Percentiles rank a stretch among this genome's conserved stretches.
Conservation (phyloP, 2,888 invertebrate species). For the Monopis laevigella region DNA sequence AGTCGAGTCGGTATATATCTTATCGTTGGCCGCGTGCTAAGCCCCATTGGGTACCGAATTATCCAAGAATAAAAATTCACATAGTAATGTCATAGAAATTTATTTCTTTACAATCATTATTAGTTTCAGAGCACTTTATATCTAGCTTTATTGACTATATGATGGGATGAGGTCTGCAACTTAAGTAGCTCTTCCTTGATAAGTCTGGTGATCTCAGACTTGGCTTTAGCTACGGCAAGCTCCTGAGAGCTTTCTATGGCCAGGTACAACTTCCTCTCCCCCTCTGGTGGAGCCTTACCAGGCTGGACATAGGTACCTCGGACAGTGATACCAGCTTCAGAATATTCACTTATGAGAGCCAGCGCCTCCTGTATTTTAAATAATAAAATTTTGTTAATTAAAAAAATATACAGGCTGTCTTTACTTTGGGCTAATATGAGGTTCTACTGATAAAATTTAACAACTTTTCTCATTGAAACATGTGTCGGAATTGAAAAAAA, state of each 20-base stretch:
- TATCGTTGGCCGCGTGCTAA: no score
- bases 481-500: no score
- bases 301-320: constrained; percentile 95
- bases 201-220: constrained; percentile 95
- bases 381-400: no score
- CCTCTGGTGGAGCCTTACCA: constrained; percentile 90
- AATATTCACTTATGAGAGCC: constrained; percentile 98
- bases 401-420: no score
- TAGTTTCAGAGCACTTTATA: constrained; percentile 89
- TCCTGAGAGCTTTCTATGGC: constrained; percentile 99
- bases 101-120: no score
- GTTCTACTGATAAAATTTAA: no score
- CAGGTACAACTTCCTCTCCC: constrained; percentile 94
- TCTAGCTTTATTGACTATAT: constrained; percentile 89
- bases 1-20: no score
- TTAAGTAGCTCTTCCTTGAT: constrained; percentile 98
- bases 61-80: no score
- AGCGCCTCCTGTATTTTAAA: constrained; percentile 90
- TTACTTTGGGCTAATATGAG: no score
- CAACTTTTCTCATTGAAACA: no score
- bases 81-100: no score
- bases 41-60: no score
- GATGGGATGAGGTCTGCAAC: constrained; percentile 86
- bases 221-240: constrained; percentile 93
- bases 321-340: constrained; percentile 98